Conservation (phyloP, 2,888 invertebrate species). For the Andrena dorsata region DNA sequence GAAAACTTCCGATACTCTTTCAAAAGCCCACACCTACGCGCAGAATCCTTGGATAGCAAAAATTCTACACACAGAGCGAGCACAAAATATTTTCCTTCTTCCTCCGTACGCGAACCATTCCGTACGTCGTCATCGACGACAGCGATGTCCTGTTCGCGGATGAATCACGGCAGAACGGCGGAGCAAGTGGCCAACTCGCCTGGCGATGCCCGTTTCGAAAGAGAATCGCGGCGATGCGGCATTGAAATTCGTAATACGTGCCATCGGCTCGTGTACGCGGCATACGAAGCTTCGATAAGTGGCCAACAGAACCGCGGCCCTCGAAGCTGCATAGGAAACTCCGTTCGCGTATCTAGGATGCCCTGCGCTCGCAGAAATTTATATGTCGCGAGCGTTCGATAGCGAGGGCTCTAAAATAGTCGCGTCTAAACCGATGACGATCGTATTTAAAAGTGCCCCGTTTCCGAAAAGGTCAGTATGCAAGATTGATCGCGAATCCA, state of each 20-base stretch:
- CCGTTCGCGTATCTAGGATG: conserved; percentile 41
- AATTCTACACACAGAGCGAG: neutral
- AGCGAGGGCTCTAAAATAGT: neutral
- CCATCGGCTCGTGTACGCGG: conserved; percentile 41
- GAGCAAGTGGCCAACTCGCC: conserved; percentile 29
- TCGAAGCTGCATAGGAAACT: conserved; percentile 47
- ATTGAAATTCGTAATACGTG: conserved; percentile 66
- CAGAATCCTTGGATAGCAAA: too few species aligned
- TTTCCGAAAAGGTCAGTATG: neutral
- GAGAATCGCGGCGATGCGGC: conserved; percentile 45
- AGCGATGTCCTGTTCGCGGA: conserved; percentile 23
- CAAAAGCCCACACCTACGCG: too few species aligned
- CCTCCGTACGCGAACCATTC: neutral
- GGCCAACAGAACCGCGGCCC: conserved; percentile 46
- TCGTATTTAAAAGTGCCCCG: neutral
- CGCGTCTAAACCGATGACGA: neutral
- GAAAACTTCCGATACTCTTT: too few species aligned
- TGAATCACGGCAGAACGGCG: conserved; percentile 54
- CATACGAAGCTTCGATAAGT: conserved; percentile 54
- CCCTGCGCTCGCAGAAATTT: conserved; percentile 27
- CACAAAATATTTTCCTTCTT: neutral
- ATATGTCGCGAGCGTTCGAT: neutral
- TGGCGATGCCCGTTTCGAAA: conserved; percentile 48
- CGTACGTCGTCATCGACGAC: conserved; percentile 32
- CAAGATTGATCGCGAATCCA: neutral